Conservation (phyloP, 2,113 vertebrate species). For the Leiothrix lutea region DNA sequence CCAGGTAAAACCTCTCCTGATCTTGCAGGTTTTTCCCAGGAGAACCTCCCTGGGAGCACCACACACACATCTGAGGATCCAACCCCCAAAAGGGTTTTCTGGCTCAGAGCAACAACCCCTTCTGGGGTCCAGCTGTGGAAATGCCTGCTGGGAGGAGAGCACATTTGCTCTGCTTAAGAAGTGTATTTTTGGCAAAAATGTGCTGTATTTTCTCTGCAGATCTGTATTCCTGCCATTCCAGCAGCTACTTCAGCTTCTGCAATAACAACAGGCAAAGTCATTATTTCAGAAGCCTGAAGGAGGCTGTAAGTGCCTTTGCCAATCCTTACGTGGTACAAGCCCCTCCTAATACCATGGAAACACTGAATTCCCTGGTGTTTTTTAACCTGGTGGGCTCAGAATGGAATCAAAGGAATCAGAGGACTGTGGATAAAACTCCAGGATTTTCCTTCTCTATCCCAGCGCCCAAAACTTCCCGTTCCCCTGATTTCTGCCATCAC, state of each 20-base stretch:
- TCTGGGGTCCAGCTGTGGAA: not conserved
- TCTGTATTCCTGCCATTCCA: not conserved
- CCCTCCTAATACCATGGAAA: not conserved
- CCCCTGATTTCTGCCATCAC: not conserved
- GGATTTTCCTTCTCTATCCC: not conserved
- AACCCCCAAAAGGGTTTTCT: not conserved
- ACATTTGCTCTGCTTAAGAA: not conserved
- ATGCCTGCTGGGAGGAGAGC: fast-evolving
- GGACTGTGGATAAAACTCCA: not conserved
- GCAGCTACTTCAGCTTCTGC: not conserved
- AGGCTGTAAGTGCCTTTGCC: not conserved
- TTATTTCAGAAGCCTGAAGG: not conserved
- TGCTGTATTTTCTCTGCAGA: not conserved
- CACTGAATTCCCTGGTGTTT: not conserved
- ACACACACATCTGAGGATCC: not conserved
- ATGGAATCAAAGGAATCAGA: not conserved
- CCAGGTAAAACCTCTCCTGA: not conserved
- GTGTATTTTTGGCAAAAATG: not conserved
- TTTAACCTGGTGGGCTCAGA: fast-evolving
- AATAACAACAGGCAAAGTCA: not conserved
- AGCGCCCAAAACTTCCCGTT: fast-evolving
- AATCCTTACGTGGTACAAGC: not conserved
- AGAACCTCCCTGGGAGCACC: not conserved
- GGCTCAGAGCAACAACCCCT: not conserved
- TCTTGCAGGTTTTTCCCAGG: not conserved